These are phyloP conservation scores for Meloe dianella DNA, from an alignment of 2,888 invertebrate species.

Conservation along the genomic window DNA sequence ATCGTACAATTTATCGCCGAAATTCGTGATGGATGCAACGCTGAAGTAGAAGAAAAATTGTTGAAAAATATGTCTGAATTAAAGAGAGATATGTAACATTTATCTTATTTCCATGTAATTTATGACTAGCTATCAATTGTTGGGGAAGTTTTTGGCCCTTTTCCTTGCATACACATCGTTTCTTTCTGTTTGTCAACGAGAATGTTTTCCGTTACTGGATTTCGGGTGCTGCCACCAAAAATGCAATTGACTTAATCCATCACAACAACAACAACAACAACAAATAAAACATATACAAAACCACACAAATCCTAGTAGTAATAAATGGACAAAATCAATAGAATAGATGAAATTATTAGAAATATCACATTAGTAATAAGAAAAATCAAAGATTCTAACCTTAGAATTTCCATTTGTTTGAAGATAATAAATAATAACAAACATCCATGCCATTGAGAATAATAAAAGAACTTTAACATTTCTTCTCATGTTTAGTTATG, in stretches of 20 bases:
- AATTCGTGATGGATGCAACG: not conserved
- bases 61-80: not conserved
- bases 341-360: not conserved
- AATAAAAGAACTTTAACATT: slow-evolving; percentile 68
- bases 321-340: too few relatives aligned
- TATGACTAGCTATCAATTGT: not conserved
- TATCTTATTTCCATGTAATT: not conserved
- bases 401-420: slow-evolving; percentile 65
- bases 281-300: too few relatives aligned
- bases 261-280: not conserved
- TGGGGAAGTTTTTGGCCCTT: not conserved
- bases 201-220: not conserved
- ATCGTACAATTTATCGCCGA: not conserved
- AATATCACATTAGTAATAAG: not conserved
- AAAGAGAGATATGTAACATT: not conserved
- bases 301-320: too few relatives aligned
- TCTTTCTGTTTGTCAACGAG: not conserved
- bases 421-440: slow-evolving; percentile 68
- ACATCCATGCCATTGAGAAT: slow-evolving; percentile 69
- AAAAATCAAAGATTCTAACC: slow-evolving; percentile 53
- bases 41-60: not conserved
- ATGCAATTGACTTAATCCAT: not conserved
- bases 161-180: not conserved
- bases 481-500: slow-evolving; percentile 61
- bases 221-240: slow-evolving; percentile 11